Base-by-base conservation (phyloP, 2,113 vertebrate genomes). In the Lutjanus erythropterus region DNA sequence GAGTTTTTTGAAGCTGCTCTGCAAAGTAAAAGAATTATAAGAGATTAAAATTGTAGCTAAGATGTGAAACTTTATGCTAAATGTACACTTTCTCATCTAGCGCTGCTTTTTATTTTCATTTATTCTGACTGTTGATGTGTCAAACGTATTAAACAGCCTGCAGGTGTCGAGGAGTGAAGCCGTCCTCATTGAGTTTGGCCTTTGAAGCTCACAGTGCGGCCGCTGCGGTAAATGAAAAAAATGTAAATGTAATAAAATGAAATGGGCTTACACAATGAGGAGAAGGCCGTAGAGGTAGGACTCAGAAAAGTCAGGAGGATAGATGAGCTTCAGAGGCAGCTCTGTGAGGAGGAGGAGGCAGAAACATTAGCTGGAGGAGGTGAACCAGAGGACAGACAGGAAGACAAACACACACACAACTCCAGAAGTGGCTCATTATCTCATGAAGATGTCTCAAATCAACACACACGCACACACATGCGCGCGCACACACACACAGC, bases 261-360 rank as follows among this genome's bases (percentile, higher is more conserved):
- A 8, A 25, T 2, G 72, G 89, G 95, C 97, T 97, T 95, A 98
- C 97, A 98, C 92, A 71, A 98, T 88, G 78, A 98, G 94, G 6
- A 98, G 96, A 23, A 98, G 95, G 82, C 96, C 95, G 82, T 98
- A 98, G 85, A 96, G 92, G 91, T 91, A 95, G 88, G 95, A 94
- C 39, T 97, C 97, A 27, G 98, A 97, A 92, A 99, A 99, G 93
- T 97, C 96, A 77, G 94, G 95, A 52, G 97, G 97, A 89, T 96
- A 94, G 84, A 94, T 95, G 88, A 98, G 96, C 93, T 96, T 96
- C 92, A 98, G 94, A 89, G 96, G 96, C 87, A 98, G 95, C 91
- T 97, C 97, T 98, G 95, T 80, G 93, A 90, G 94, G 42, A 94
- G 94, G 42, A 94, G 67, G 47, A 70, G 23, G 75, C 25, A 31